Base-by-base conservation (phyloP, 2,797 vertebrate genomes). In the Spinus olivaceus region DNA sequence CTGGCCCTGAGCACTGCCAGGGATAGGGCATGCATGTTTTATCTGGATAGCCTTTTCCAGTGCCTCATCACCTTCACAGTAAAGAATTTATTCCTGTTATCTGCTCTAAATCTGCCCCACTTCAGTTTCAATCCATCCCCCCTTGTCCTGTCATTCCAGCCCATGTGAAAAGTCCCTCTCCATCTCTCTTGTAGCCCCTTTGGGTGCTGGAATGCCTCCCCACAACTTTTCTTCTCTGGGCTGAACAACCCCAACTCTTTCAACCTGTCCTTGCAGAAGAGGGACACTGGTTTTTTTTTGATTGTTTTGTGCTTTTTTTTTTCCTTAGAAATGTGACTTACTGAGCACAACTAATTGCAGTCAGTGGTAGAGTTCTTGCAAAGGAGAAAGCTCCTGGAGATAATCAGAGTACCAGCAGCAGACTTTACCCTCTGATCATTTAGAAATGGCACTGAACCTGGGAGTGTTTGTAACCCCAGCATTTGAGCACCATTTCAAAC, bases 211-310 rank as follows among this genome's bases (percentile, higher is more conserved):
- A 67, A 74, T 25, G 7, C 39, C 32, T 61, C 23, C 16, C 13
- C 12, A 54, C 35, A n/a, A 28, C 19, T 25, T 42, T 60, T 54
- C 15, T 42, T 61, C 23, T 53, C 11, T 16, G 2, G 4, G 11
- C 49, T 42, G 10, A 56, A 17, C 9, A 56, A 37, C 42, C 13
- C 16, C 13, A 69, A 1, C 32, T 56, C 19, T 67, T 13, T 44
- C 20, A 69, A 20, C 32, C 56, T 56, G 13, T 56, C 49, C 42
- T 67, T 54, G 14, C 7, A 37, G 27, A 35, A 56, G 32, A 53
- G 23, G 9, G 17, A n/a, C 12, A 17, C 10, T 3, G 10, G 0
- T 71, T 56, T 37, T 57, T 37, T 57, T 66, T 47, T 1, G 0
- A 5, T 57, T 46, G 6, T 35, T 82, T 73, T 37, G 28, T 56